A percentile compares a stretch with the other conserved stretches of the same genome.
Evolutionary conservation across 2,797 vertebrate species (phyloP).

Genomic region (Propithecus perrieri): DNA sequence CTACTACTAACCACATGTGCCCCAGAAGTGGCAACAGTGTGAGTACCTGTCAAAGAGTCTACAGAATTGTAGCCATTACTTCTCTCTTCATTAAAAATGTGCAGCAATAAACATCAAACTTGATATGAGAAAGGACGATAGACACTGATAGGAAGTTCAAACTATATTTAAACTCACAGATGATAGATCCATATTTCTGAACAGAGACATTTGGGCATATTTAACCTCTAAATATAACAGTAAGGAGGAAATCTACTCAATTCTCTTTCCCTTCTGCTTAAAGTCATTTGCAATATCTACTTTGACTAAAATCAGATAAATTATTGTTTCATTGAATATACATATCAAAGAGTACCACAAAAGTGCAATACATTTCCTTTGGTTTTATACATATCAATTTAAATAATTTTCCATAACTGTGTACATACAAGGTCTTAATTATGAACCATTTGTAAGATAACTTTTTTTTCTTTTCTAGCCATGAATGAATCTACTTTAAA

Average conservation of each 20-base stretch:
- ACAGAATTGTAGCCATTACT: not conserved
- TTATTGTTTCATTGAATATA: not conserved
- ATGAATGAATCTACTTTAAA: conserved; percentile 59
- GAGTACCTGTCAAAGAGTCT: not conserved
- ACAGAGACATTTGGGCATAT: not conserved
- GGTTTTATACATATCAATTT: not conserved
- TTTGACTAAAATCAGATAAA: conserved; percentile 13
- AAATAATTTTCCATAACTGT: conserved; percentile 45
- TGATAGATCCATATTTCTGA: conserved; percentile 18
- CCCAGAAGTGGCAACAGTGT: not conserved
- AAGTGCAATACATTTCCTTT: not conserved
- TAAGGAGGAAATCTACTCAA: conserved; percentile 27
- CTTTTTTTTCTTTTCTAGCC: conserved; percentile 70
- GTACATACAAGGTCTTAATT: not conserved
- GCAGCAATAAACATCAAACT: conserved; percentile 21
- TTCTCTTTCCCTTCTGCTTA: not conserved
- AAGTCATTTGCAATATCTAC: conserved; percentile 45
- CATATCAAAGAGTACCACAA: conserved; percentile 3
- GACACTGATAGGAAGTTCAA: conserved; percentile 26
- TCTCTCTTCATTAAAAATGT: not conserved
- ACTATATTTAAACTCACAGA: conserved; percentile 57
- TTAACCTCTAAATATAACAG: conserved; percentile 23
- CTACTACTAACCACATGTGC: not conserved
- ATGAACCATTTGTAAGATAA: conserved; percentile 52
- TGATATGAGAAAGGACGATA: not conserved